Conservation (phyloP, 2,888 invertebrate genomes). For the Polydrusus cervinus region DNA sequence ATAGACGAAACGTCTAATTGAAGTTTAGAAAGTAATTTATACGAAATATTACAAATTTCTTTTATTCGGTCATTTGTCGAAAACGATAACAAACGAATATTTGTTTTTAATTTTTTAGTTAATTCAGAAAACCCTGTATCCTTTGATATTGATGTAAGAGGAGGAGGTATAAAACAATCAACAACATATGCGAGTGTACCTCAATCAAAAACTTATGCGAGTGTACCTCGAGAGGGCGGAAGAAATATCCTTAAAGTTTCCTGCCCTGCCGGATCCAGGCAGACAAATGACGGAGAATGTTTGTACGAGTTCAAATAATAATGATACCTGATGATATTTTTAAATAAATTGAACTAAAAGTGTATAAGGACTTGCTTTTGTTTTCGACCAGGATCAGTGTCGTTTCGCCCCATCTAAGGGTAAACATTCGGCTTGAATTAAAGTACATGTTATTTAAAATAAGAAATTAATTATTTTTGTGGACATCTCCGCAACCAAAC, state of each 20-base stretch:
- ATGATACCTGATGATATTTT: neutral
- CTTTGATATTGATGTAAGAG: slow-evolving; percentile 9
- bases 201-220: neutral
- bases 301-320: slow-evolving; percentile 21
- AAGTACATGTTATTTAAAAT: no score
- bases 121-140: slow-evolving; percentile 9
- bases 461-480: no score
- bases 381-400: no score
- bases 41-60: no score
- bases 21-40: no score
- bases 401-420: no score
- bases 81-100: no score
- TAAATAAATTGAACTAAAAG: neutral
- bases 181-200: neutral
- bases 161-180: neutral
- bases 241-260: neutral
- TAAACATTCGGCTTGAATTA: no score
- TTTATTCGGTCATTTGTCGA: no score
- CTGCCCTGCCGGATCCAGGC: slow-evolving; percentile 1
- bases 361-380: no score
- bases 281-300: slow-evolving; percentile 26
- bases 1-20: no score
- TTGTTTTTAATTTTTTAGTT: neutral
- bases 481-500: no score
- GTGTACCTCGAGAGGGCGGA: slow-evolving; percentile 5